Evolutionary conservation across 2,797 vertebrate species (phyloP).

Genomic region (Acropternis orthonyx): DNA sequence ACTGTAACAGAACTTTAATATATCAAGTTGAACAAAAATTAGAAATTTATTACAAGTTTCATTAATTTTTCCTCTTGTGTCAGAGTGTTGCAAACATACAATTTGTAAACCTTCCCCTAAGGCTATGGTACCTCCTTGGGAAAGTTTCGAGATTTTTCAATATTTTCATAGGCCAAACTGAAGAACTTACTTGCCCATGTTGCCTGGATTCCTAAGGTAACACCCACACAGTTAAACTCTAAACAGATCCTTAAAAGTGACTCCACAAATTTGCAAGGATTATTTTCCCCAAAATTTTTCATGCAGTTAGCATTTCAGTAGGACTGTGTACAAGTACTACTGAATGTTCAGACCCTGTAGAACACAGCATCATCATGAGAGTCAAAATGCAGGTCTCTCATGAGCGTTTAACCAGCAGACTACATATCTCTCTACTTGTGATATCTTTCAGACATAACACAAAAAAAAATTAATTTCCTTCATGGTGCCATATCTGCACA

Average conservation of each 20-base stretch:
- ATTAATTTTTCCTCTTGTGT: background rate
- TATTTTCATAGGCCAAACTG: background rate
- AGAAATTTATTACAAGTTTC: background rate
- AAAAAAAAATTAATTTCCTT: background rate
- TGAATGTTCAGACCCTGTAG: background rate
- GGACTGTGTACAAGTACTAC: background rate
- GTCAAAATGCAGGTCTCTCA: background rate
- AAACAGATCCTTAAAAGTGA: background rate
- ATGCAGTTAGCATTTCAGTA: background rate
- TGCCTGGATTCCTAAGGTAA: too few species aligned
- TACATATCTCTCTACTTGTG: background rate
- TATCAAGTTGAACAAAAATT: background rate
- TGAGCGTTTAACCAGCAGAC: too few species aligned
- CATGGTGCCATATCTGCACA: background rate
- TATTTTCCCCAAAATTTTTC: background rate
- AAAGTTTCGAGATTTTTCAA: background rate
- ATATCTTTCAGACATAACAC: background rate
- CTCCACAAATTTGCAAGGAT: background rate
- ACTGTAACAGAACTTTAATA: background rate
- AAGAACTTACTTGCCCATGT: background rate
- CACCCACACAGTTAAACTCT: background rate
- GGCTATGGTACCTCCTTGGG: background rate
- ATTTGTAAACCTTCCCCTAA: background rate
- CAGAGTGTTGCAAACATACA: background rate
- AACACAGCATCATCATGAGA: background rate